Conservation (phyloP, 2,797 vertebrate species). For the Limnodromus scolopaceus region DNA sequence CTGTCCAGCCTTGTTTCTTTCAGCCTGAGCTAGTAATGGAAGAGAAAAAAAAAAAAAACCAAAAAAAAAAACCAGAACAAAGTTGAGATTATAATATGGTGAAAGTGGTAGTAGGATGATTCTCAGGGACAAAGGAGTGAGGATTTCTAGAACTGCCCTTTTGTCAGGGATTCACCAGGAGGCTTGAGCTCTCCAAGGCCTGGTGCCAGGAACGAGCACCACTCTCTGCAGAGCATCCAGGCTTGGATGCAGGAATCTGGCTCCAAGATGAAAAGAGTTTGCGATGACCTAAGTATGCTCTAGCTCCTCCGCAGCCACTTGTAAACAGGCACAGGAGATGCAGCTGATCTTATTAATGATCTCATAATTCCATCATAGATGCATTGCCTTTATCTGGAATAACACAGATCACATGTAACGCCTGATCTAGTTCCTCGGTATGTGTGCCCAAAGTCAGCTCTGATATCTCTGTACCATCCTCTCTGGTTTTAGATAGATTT, state of each 20-base stretch:
- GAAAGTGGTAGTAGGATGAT: not conserved
- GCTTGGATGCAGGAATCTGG: accelerated
- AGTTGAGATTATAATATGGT: not conserved
- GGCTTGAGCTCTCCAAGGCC: not conserved
- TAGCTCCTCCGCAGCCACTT: not conserved
- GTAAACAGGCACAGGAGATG: not conserved
- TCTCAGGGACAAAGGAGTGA: not conserved
- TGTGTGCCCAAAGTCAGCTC: not conserved
- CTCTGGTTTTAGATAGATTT: not conserved
- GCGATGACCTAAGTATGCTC: not conserved
- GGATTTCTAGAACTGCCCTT: not conserved
- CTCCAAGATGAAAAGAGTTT: not conserved
- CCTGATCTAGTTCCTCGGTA: not conserved
- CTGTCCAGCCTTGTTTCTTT: not conserved
- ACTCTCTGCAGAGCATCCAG: not conserved
- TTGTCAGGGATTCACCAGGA: not conserved
- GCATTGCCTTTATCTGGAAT: not conserved
- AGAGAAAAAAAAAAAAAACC: not conserved
- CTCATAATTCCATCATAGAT: not conserved
- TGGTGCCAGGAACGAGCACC: accelerated
- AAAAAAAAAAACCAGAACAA: not conserved
- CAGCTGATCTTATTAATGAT: not conserved
- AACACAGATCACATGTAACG: not conserved
- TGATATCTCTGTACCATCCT: not conserved
- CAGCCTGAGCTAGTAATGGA: not conserved